A percentile compares a stretch with the other conserved stretches of the same genome.
Evolutionary conservation across 1,140 invertebrate species (phyloP).

Genomic region (Nephila pilipes): DNA sequence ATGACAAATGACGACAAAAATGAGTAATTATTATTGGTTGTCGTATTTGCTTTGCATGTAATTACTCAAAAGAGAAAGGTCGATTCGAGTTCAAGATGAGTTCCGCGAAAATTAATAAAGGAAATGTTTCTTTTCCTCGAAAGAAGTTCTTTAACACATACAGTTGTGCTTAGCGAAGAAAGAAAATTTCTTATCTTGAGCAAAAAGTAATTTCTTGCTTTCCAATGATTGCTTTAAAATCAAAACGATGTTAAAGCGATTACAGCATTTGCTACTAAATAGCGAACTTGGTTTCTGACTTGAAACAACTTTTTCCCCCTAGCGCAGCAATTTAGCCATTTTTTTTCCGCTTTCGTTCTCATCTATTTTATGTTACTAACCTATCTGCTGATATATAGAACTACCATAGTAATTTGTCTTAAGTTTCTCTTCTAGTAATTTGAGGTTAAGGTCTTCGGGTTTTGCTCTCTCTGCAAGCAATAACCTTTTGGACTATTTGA

Average conservation of each 20-base stretch:
- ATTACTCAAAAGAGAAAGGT: not conserved
- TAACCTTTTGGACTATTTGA: conserved; percentile 33
- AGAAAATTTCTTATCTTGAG: conserved; percentile 45
- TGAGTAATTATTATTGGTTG: conserved; percentile 28
- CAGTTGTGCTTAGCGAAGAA: not conserved
- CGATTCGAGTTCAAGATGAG: not conserved
- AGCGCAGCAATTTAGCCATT: not conserved
- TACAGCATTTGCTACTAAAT: not conserved
- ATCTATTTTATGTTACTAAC: not conserved
- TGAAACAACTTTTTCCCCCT: conserved; percentile 12
- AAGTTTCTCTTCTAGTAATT: conserved; percentile 41
- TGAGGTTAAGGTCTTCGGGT: conserved; percentile 33
- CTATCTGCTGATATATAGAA: not conserved
- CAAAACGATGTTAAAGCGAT: conserved; percentile 50
- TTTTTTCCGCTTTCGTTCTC: conserved; percentile 21
- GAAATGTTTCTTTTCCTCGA: not conserved
- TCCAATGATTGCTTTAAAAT: conserved; percentile 39
- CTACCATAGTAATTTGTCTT: conserved; percentile 66
- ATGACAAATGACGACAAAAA: not conserved
- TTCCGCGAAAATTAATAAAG: conserved; percentile 40
- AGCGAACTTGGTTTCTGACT: not conserved
- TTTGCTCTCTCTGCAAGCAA: conserved; percentile 18
- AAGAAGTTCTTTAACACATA: not conserved
- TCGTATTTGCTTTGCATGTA: not conserved
- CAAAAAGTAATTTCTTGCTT: conserved; percentile 59